Base-by-base conservation (phyloP, 2,113 vertebrate genomes). In the Pachypanchax playfairii region DNA sequence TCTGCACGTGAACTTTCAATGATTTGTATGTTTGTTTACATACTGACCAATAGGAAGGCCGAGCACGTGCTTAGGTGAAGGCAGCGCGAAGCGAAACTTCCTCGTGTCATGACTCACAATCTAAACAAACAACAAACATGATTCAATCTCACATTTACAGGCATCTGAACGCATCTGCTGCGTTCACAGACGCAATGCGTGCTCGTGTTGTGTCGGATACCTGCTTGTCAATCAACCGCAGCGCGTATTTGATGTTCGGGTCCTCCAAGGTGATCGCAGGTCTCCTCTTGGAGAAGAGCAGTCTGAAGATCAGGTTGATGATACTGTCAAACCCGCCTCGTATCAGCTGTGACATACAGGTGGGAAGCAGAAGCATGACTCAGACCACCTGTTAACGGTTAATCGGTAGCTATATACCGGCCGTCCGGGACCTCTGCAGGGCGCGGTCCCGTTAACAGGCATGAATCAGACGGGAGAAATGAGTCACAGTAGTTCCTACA, bases 1-100 rank as follows among this genome's bases (percentile, higher is more conserved):
- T 39, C 17, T 39, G 15, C 3, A 36, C 28, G 28, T 29, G 28
- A 29, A 4, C 7, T 7, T 5, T 29, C 28, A 29, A 7, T 29
- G 7, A 5, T 29, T 29, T 29, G 28, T 4, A 7, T 29, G 28
- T 33, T 4, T 3, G 6, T 33, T 15, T 8, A 18, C 28, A 33
- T 17, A 92, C 94, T 7, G 69, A 99, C 96, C 97, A 0, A 97
- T 6, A 0, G 97, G 97, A 42, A 98, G 95, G 17, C 97, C 97
- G 54, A 99, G 91, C 60, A 97, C 15, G 4, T 98, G 94, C 9
- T 94, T 83, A 0, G 75, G 71, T 0, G 93, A 92, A 0, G 93
- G 95, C 65, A 99, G 91, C 0, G 95, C 96, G 17, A 99, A 99
- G 13, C 95, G 95, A 70, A 99, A 99, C 62, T 83, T 94, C 69